A percentile compares a stretch with the other conserved stretches of the same genome.
Evolutionary conservation across 2,888 invertebrate genomes (phyloP).

Genomic region (Nyleta sp.): DNA sequence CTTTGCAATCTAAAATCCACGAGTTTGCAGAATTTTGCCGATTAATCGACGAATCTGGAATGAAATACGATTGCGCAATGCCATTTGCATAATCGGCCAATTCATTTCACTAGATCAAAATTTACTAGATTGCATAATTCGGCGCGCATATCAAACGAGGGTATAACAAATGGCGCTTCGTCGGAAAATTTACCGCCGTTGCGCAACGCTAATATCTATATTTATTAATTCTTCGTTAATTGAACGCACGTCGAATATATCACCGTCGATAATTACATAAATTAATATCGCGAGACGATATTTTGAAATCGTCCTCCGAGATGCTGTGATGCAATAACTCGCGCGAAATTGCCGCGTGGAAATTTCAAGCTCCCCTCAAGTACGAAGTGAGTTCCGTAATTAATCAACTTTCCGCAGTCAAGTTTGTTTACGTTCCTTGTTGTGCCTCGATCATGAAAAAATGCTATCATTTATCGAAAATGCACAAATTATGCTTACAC

Average conservation of each 20-base stretch:
- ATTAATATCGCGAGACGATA: no score
- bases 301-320: no score
- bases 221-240: slow-evolving; percentile 49
- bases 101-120: slow-evolving; percentile 49
- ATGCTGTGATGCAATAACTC: no score
- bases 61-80: slow-evolving; percentile 44
- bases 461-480: no score
- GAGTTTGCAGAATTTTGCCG: neutral
- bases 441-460: no score
- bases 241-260: slow-evolving; percentile 34
- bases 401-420: no score
- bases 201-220: slow-evolving; percentile 41
- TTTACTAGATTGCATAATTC: slow-evolving; percentile 53
- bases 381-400: no score
- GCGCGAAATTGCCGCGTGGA: no score
- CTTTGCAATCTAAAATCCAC: no score
- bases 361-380: no score
- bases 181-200: slow-evolving; percentile 38
- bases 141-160: slow-evolving; percentile 33
- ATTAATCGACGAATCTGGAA: slow-evolving; percentile 18
- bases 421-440: no score
- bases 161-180: slow-evolving; percentile 41
- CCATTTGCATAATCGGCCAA: slow-evolving; percentile 50
- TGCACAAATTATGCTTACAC: no score
- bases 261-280: slow-evolving; percentile 23